Evolutionary conservation across 2,113 vertebrate genomes (phyloP).

Genomic region (Todiramphus chloris): DNA sequence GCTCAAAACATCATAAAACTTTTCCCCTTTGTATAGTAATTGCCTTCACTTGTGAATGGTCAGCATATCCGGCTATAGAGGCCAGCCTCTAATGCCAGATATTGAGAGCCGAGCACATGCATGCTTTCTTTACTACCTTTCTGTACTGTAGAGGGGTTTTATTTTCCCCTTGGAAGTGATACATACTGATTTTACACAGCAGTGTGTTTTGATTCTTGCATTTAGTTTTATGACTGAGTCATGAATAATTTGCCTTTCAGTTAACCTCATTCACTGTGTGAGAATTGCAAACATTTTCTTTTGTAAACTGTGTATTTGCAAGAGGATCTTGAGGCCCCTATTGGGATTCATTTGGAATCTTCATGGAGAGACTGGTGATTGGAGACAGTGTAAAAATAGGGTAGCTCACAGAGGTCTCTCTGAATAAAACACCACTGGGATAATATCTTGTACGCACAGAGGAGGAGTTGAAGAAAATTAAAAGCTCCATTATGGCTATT

Average conservation of each 20-base stretch:
- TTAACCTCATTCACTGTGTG: slow-evolving; percentile 23
- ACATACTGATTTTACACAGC: background rate
- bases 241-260: slow-evolving; percentile 20
- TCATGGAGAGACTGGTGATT: background rate
- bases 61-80: background rate
- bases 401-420: background rate
- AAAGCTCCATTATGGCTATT: slow-evolving; percentile 6
- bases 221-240: slow-evolving; percentile 6
- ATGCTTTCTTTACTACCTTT: background rate
- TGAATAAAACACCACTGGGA: background rate
- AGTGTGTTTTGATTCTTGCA: background rate
- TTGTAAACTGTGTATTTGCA: slow-evolving; percentile 7
- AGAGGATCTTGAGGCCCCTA: slow-evolving; percentile 17
- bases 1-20: background rate
- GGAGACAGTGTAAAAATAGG: slow-evolving; percentile 1
- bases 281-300: slow-evolving; percentile 12
- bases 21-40: background rate
- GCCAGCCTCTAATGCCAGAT: background rate
- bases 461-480: slow-evolving; percentile 1
- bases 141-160: background rate
- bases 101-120: background rate
- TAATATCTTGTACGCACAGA: background rate
- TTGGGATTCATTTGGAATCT: slow-evolving; percentile 35
- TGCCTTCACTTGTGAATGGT: background rate
- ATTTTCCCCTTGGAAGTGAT: background rate